Percentiles rank a stretch among this genome's conserved stretches.
phyloP scores from a whole-genome alignment of 2,113 vertebrate genomes.

The Abramis brama region DNA sequence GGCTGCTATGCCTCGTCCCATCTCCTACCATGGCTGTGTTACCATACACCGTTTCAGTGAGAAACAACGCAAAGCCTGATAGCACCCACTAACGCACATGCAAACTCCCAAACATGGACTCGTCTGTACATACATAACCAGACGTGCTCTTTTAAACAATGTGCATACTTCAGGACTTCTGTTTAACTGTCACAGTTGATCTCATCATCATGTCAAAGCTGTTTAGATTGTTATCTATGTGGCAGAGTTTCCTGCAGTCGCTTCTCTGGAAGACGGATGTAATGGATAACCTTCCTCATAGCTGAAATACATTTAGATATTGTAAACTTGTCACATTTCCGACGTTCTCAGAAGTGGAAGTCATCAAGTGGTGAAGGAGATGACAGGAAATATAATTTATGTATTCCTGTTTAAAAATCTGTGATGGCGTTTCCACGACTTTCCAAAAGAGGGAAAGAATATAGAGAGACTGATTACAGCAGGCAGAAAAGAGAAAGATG shows the following conservation, averaged over 20 bases:
- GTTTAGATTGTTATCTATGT: background rate
- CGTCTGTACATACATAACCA: no score
- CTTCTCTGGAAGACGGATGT: background rate
- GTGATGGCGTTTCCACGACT: no score
- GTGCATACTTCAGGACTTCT: no score
- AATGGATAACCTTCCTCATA: background rate
- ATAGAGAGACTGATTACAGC: no score
- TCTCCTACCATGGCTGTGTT: constrained; percentile 97
- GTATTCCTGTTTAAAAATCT: no score
- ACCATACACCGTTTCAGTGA: constrained; percentile 97
- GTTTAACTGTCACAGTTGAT: background rate
- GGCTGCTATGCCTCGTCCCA: constrained; percentile 93
- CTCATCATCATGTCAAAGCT: background rate
- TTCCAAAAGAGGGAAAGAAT: no score
- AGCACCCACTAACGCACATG: constrained; percentile 50
- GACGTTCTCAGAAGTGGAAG: no score
- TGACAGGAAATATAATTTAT: no score
- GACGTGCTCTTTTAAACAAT: no score
- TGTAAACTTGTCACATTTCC: no score
- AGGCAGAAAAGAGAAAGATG: no score
- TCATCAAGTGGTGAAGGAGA: no score
- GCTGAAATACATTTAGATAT: background rate
- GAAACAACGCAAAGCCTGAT: constrained; percentile 83
- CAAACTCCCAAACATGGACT: background rate
- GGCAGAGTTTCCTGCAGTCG: background rate